Evolutionary conservation across 1,140 invertebrate genomes (phyloP).

Genomic region (Drosophila mayri): DNA sequence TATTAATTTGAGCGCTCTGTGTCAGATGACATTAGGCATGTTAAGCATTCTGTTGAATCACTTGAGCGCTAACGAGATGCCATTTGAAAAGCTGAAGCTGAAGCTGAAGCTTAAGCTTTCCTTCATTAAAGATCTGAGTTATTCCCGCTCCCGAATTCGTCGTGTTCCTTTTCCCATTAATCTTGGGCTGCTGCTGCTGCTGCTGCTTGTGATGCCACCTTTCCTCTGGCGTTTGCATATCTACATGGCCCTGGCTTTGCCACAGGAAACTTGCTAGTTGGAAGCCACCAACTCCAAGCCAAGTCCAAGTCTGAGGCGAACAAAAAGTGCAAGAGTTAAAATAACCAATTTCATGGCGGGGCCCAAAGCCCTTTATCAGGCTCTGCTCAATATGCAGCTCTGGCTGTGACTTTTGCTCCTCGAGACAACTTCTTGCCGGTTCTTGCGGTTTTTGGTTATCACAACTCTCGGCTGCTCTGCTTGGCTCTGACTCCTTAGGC

Average conservation of each 20-base stretch:
- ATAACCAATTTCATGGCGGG: constrained; percentile 69
- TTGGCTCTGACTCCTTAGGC: not conserved
- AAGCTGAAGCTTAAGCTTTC: constrained; percentile 54
- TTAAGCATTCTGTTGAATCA: constrained; percentile 81
- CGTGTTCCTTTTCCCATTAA: constrained; percentile 40
- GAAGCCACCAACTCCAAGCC: constrained; percentile 12
- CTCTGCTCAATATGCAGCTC: constrained; percentile 77
- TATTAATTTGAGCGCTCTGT: constrained; percentile 78
- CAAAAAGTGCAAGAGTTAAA: constrained; percentile 49
- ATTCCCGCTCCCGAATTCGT: constrained; percentile 35
- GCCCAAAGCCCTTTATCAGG: constrained; percentile 75
- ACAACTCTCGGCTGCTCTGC: constrained; percentile 60
- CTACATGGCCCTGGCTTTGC: constrained; percentile 13
- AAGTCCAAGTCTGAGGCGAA: constrained; percentile 40
- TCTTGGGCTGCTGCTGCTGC: constrained; percentile 13
- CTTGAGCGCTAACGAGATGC: constrained; percentile 78
- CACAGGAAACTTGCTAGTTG: constrained; percentile 12
- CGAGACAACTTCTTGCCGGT: constrained; percentile 57
- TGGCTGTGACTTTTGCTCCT: constrained; percentile 51
- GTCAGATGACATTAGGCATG: constrained; percentile 82
- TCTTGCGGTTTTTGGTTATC: constrained; percentile 73
- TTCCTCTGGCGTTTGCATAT: constrained; percentile 38
- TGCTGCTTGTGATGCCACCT: constrained; percentile 14
- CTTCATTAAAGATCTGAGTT: constrained; percentile 54
- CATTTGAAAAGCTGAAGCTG: constrained; percentile 71